phyloP scores from a whole-genome alignment of 2,888 invertebrate species.

The Caenorhabditis imperialis region DNA sequence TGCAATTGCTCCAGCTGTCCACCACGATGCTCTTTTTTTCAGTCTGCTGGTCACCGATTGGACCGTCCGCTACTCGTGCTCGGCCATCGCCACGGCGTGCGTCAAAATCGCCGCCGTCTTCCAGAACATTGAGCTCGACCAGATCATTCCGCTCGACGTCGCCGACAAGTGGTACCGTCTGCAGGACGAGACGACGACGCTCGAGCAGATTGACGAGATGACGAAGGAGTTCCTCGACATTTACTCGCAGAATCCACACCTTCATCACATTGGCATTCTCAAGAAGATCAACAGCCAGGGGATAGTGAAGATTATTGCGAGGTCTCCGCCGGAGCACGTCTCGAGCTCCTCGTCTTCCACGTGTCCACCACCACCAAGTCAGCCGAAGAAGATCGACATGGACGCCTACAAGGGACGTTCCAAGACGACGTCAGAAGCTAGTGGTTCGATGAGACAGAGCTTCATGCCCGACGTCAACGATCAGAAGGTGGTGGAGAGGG shows the following conservation, averaged over 20 bases:
- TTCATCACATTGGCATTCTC: conserved; percentile 36
- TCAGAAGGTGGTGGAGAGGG: conserved; percentile 17
- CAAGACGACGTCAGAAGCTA: conserved; percentile 2
- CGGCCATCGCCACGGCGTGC: conserved; percentile 97
- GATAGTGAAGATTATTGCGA: conserved; percentile 19
- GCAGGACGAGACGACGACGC: conserved; percentile 16
- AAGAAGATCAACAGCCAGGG: conserved; percentile 23
- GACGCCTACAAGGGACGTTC: conserved; percentile 38
- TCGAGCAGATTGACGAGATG: conserved; percentile 44
- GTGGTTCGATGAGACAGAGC: conserved; percentile 11
- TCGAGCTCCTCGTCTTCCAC: conserved; percentile 26
- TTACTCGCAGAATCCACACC: conserved; percentile 16
- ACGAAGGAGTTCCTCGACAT: conserved; percentile 54
- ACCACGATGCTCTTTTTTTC: conserved; percentile 78
- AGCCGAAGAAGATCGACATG: conserved; percentile 36
- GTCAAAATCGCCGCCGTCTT: conserved; percentile 89
- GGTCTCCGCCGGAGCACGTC: neutral
- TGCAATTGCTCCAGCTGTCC: conserved; percentile 9
- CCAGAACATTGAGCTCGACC: conserved; percentile 54
- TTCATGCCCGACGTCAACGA: conserved; percentile 44
- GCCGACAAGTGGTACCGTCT: conserved; percentile 24
- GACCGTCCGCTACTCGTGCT: conserved; percentile 96
- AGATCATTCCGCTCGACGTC: conserved; percentile 15
- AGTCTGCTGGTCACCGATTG: conserved; percentile 97
- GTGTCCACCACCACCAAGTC: no score